A percentile compares a stretch with the other conserved stretches of the same genome.
phyloP scores from a whole-genome alignment of 2,888 invertebrate species.

The Peribatodes rhomboidaria region DNA sequence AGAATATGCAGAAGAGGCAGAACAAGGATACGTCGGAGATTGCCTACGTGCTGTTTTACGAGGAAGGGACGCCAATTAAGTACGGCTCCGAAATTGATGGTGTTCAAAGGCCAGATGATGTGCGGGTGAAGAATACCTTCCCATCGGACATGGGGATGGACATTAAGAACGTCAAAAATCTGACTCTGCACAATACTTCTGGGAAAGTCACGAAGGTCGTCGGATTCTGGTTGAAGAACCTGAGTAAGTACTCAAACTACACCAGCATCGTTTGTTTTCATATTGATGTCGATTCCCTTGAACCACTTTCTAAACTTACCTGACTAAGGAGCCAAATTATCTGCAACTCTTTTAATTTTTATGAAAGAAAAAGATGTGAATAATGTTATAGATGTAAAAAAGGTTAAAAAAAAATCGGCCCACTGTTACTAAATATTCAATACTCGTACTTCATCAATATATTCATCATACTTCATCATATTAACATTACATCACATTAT shows the following conservation, averaged over 20 bases:
- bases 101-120: slow-evolving; percentile 65
- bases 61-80: slow-evolving; percentile 69
- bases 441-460: too few species aligned
- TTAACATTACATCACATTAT: too few species aligned
- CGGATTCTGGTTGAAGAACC: slow-evolving; percentile 75
- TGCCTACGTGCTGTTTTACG: slow-evolving; percentile 80
- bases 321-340: too few species aligned
- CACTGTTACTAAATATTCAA: too few species aligned
- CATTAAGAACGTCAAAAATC: slow-evolving; percentile 70
- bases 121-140: slow-evolving; percentile 72
- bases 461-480: too few species aligned
- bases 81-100: slow-evolving; percentile 63
- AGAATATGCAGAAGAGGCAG: slow-evolving; percentile 59
- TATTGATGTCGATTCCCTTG: neutral
- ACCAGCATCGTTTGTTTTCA: too few species aligned
- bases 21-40: slow-evolving; percentile 69
- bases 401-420: too few species aligned
- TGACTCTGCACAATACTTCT: slow-evolving; percentile 75
- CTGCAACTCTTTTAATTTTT: too few species aligned
- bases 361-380: too few species aligned
- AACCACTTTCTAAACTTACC: neutral
- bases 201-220: slow-evolving; percentile 76
- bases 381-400: too few species aligned
- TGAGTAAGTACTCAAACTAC: slow-evolving; percentile 70
- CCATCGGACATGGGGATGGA: slow-evolving; percentile 69